phyloP scores from a whole-genome alignment of 2,888 invertebrate species.

The Trichopria drosophilae region DNA sequence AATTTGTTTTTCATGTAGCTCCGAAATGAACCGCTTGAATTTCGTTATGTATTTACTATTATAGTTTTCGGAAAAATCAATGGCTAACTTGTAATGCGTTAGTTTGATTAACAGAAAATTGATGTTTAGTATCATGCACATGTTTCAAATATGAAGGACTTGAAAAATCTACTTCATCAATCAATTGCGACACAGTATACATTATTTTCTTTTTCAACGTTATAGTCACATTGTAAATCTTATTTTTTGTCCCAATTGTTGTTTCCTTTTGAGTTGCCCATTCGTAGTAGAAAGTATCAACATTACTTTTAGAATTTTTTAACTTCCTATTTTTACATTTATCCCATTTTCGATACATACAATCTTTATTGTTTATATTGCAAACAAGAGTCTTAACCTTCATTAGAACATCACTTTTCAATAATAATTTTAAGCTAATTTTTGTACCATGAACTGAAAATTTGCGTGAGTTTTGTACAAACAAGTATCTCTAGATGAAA shows the following conservation, averaged over 20 bases:
- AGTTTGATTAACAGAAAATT: too few relatives aligned
- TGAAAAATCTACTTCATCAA: constrained; percentile 2
- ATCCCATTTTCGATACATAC: constrained; percentile 12
- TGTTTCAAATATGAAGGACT: constrained; percentile 12
- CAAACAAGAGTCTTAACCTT: constrained; percentile 14
- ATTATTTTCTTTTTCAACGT: constrained; percentile 17
- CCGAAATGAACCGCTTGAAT: too few relatives aligned
- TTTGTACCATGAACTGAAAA: constrained; percentile 20
- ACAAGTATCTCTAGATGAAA: constrained; percentile 24
- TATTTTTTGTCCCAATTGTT: constrained; percentile 19
- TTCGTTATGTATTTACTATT: too few relatives aligned
- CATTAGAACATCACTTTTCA: neutral
- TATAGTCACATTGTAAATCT: constrained; percentile 11
- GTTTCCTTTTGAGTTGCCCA: constrained; percentile 15
- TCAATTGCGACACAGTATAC: constrained; percentile 2
- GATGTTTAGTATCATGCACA: constrained; percentile 7
- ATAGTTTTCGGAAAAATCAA: too few relatives aligned
- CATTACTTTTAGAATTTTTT: neutral
- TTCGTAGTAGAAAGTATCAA: constrained; percentile 19
- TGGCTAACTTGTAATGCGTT: too few relatives aligned
- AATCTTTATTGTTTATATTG: constrained; percentile 5
- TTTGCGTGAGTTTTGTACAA: constrained; percentile 22
- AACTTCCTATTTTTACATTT: constrained; percentile 11
- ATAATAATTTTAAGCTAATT: constrained; percentile 15
- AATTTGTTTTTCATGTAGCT: too few relatives aligned